Percentiles rank a stretch among this genome's conserved stretches.
phyloP scores from a whole-genome alignment of 2,113 vertebrate species.

The Ailurus styani region DNA sequence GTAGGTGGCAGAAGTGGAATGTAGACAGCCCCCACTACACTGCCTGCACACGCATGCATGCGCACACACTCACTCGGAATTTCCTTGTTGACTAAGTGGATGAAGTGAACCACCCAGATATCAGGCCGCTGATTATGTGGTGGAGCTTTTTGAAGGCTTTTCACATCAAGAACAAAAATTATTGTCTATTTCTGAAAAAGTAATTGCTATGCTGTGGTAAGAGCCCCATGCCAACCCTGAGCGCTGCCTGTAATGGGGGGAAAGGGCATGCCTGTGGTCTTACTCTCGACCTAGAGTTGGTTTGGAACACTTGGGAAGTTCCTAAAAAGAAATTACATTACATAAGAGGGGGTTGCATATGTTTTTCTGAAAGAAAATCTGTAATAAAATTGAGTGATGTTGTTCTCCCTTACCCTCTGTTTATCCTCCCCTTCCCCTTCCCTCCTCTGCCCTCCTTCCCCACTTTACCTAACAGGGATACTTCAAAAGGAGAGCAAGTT shows the following conservation, averaged over 20 bases:
- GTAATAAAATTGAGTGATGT: not conserved
- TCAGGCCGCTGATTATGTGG: not conserved
- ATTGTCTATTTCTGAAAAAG: not conserved
- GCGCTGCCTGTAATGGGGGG: not conserved
- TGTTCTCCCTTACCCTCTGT: not conserved
- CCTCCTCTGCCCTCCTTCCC: not conserved
- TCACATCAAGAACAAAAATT: not conserved
- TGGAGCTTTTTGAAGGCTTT: not conserved
- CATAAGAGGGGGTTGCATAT: not conserved
- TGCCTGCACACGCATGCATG: not conserved
- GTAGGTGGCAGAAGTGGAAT: too few species aligned
- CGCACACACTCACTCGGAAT: not conserved
- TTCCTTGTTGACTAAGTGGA: not conserved
- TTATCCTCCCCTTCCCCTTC: not conserved
- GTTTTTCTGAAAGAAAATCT: not conserved
- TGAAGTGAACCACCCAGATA: not conserved
- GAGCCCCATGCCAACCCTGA: not conserved
- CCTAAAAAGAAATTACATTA: not conserved
- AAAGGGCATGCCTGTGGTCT: not conserved
- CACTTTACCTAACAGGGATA: constrained; percentile 79
- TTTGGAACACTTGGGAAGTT: not conserved
- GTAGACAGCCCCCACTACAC: accelerated
- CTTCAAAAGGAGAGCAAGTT: constrained; percentile 88
- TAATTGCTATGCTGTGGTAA: not conserved
- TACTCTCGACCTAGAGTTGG: not conserved